Conservation (phyloP, 2,888 invertebrate species). For the Ophion slaviceki region DNA sequence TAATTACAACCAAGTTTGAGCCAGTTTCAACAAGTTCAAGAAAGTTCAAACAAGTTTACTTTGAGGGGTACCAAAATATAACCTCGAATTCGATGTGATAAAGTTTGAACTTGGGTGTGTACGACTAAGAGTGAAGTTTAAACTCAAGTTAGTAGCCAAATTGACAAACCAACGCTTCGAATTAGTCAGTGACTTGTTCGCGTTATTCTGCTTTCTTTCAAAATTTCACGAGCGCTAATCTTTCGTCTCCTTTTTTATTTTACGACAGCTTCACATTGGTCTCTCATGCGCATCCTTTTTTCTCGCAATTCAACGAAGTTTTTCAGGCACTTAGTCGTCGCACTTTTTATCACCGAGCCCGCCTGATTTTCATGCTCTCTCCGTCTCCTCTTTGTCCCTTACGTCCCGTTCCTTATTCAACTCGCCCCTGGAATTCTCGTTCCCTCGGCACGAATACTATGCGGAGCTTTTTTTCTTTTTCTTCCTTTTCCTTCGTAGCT, state of each 20-base stretch:
- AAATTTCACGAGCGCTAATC: not conserved
- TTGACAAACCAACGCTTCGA: not conserved
- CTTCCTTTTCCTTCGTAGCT: not conserved
- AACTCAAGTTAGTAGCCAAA: too few relatives aligned
- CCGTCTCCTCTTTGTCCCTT: not conserved
- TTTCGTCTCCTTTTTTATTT: not conserved
- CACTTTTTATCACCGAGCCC: conserved; percentile 14
- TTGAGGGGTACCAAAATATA: not conserved
- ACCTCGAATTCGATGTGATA: not conserved
- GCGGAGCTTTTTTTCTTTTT: conserved; percentile 2
- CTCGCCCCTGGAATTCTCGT: not conserved
- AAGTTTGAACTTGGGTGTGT: too few relatives aligned
- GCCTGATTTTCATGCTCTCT: conserved; percentile 24
- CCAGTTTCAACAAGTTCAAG: too few relatives aligned
- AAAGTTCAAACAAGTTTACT: not conserved
- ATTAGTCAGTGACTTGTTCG: not conserved
- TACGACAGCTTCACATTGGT: not conserved
- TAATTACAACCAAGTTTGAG: too few relatives aligned
- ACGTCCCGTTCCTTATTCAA: not conserved
- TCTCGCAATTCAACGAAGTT: not conserved
- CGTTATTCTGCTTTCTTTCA: not conserved
- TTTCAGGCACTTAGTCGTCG: conserved; percentile 16
- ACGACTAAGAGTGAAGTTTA: too few relatives aligned
- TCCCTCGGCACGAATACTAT: conserved; percentile 8
- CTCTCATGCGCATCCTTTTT: not conserved